Conservation (phyloP, 2,113 vertebrate genomes). For the Dasyurus viverrinus region DNA sequence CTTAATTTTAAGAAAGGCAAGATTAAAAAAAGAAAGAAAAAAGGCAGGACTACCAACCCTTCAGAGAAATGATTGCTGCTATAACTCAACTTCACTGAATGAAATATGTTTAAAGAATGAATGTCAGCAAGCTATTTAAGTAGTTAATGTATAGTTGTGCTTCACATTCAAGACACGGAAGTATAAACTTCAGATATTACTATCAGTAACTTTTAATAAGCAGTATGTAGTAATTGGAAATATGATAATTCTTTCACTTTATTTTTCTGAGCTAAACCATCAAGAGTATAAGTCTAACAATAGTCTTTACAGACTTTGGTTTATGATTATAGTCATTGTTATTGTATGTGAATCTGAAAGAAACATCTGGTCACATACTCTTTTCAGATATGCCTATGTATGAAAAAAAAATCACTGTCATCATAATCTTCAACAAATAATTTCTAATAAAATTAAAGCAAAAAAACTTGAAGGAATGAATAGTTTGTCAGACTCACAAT, state of each 20-base stretch:
- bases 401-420: conserved; percentile 9
- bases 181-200: conserved; percentile 15
- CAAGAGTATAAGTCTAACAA: not conserved
- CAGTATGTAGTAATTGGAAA: conserved; percentile 21
- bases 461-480: conserved; percentile 34
- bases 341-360: conserved; percentile 1
- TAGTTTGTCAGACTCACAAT: not conserved
- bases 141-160: conserved; percentile 7
- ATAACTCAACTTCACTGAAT: conserved; percentile 21
- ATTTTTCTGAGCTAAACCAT: conserved; percentile 17
- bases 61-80: not conserved
- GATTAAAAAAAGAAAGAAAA: not conserved
- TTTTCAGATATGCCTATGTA: conserved; percentile 24
- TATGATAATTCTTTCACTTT: conserved; percentile 11
- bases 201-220: conserved; percentile 15
- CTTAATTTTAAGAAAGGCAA: not conserved
- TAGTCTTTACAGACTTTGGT: conserved; percentile 7
- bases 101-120: not conserved
- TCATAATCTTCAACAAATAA: conserved; percentile 21
- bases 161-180: not conserved
- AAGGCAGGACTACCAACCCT: not conserved
- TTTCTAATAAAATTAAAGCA: conserved; percentile 29
- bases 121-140: not conserved
- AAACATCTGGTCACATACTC: not conserved
- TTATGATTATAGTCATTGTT: not conserved